Evolutionary conservation across 2,888 invertebrate species (phyloP).

Genomic region (Drosophila kambysellisi): DNA sequence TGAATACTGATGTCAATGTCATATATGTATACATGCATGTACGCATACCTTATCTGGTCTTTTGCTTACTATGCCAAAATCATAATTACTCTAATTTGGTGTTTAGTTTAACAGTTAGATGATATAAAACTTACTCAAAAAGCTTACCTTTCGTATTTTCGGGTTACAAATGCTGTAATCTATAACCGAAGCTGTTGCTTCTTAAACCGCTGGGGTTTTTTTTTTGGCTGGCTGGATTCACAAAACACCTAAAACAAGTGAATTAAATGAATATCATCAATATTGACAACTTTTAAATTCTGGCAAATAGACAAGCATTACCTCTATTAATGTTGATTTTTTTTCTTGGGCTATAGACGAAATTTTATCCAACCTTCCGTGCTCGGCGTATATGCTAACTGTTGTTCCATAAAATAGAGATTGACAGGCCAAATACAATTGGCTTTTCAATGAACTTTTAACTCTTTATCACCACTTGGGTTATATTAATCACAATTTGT

Average conservation of each 20-base stretch:
- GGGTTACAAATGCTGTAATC: neutral
- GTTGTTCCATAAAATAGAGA: conserved; percentile 18
- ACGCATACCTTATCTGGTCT: conserved; percentile 56
- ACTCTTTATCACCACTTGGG: conserved; percentile 1
- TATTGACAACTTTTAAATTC: conserved; percentile 5
- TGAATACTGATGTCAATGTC: conserved; percentile 46
- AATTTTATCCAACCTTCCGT: conserved; percentile 5
- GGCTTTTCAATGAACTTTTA: neutral
- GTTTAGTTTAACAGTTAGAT: conserved; percentile 10
- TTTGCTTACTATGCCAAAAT: conserved; percentile 35
- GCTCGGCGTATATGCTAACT: conserved; percentile 31
- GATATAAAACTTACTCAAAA: conserved; percentile 3
- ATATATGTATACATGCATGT: conserved; percentile 32
- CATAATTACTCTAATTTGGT: conserved; percentile 21
- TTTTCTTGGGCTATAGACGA: neutral
- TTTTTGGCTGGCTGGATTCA: conserved; percentile 5
- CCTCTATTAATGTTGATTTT: conserved; percentile 13
- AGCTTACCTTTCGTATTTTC: conserved; percentile 27
- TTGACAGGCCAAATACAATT: neutral
- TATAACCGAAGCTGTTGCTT: neutral
- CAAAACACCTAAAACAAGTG: conserved; percentile 22
- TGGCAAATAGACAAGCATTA: conserved; percentile 8
- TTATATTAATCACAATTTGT: conserved; percentile 2
- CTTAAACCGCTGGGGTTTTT: conserved; percentile 1
- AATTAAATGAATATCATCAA: neutral